Evolutionary conservation across 37 sponge, comb jelly and placozoan genomes (phyloP).

Genomic region (Cladorhizidae sp.): DNA sequence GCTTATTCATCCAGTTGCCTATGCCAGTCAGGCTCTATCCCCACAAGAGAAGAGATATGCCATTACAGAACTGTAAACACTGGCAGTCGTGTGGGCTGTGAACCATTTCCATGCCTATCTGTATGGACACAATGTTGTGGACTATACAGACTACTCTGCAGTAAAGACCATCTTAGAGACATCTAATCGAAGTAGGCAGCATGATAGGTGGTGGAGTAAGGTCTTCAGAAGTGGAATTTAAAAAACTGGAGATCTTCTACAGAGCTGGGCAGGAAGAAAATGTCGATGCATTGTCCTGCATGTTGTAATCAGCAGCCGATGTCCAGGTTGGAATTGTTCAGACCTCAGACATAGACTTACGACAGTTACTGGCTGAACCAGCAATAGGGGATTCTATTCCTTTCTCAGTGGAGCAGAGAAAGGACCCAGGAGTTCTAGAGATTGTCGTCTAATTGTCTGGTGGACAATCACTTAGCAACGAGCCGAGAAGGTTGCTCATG

Average conservation of each 20-base stretch:
- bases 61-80: background rate
- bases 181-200: slow-evolving; percentile 48
- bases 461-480: too few species aligned
- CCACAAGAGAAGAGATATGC: background rate
- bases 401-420: background rate
- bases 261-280: too few species aligned
- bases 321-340: too few species aligned
- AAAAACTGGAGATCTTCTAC: too few species aligned
- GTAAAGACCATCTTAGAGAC: slow-evolving; percentile 49
- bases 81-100: background rate
- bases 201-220: slow-evolving; percentile 62
- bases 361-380: background rate
- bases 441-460: too few species aligned
- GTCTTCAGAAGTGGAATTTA: too few species aligned
- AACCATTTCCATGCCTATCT: background rate
- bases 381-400: background rate
- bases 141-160: slow-evolving; percentile 42
- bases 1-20: background rate
- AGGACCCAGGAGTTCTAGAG: too few species aligned
- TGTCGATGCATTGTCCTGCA: too few species aligned
- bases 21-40: background rate
- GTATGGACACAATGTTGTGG: background rate
- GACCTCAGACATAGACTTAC: too few species aligned
- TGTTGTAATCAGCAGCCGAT: too few species aligned
- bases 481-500: too few species aligned